Conservation (phyloP, 1,140 invertebrate genomes). For the Brachionus calyciflorus region DNA sequence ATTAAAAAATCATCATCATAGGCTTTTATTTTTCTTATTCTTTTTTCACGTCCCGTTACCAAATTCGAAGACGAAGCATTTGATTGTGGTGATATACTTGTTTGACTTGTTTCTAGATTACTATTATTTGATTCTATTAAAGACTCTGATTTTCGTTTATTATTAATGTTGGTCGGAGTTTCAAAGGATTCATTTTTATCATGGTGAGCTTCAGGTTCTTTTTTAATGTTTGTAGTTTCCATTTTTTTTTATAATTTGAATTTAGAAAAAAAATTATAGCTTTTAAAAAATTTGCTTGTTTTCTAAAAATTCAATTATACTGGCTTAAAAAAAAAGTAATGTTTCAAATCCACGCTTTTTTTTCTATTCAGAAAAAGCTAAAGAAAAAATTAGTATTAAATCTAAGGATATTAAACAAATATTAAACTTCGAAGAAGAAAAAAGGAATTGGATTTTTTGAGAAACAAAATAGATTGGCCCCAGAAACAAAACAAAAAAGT, state of each 20-base stretch:
- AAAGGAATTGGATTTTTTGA: too few relatives aligned
- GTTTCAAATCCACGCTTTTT: constrained; percentile 32
- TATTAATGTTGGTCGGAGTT: neutral
- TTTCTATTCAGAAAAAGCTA: neutral
- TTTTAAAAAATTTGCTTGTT: too few relatives aligned
- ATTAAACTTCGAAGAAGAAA: too few relatives aligned
- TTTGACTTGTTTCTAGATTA: neutral
- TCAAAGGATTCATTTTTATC: neutral
- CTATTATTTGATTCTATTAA: neutral
- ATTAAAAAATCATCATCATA: constrained; percentile 40
- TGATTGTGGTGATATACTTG: neutral
- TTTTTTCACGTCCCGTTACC: constrained; percentile 11
- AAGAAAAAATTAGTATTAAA: neutral
- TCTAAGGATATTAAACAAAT: too few relatives aligned
- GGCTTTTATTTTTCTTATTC: constrained; percentile 27
- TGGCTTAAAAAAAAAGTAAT: constrained; percentile 26
- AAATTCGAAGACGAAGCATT: neutral
- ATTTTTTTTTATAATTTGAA: neutral
- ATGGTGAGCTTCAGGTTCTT: neutral
- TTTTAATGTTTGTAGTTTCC: neutral
- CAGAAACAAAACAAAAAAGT: too few relatives aligned
- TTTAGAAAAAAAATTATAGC: too few relatives aligned
- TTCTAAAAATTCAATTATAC: neutral
- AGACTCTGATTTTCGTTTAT: constrained; percentile 11
- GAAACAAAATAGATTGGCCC: too few relatives aligned